These are phyloP conservation scores for Siniperca scherzeri DNA, from an alignment of 2,797 vertebrate genomes.

Conservation along the genomic window DNA sequence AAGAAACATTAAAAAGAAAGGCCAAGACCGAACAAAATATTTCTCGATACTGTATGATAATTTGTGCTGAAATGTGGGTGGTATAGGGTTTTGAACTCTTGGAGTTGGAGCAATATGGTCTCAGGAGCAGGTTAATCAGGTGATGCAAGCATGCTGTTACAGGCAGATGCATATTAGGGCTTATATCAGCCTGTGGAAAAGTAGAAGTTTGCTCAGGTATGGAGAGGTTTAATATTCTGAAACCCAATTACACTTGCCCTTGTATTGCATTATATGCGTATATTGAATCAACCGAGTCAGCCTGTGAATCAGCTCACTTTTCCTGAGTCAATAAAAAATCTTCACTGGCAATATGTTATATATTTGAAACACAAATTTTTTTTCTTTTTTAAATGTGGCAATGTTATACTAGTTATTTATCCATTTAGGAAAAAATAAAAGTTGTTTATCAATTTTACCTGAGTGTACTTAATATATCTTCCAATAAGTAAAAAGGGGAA, in stretches of 20 bases:
- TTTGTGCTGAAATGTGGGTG: slow-evolving; percentile 23
- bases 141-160: slow-evolving; percentile 60
- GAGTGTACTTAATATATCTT: background rate
- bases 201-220: slow-evolving; percentile 74
- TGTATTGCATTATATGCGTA: slow-evolving; percentile 74
- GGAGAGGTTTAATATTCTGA: slow-evolving; percentile 78
- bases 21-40: background rate
- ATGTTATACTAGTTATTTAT: slow-evolving; percentile 32
- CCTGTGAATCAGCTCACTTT: slow-evolving; percentile 74
- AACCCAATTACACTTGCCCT: slow-evolving; percentile 77
- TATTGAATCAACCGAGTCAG: slow-evolving; percentile 77
- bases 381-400: slow-evolving; percentile 13
- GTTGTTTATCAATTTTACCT: background rate
- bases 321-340: slow-evolving; percentile 71
- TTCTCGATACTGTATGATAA: slow-evolving; percentile 17
- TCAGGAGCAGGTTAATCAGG: slow-evolving; percentile 67
- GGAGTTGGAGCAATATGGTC: slow-evolving; percentile 39
- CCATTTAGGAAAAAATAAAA: background rate
- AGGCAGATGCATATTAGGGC: slow-evolving; percentile 66
- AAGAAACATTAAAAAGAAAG: background rate
- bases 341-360: slow-evolving; percentile 45
- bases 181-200: slow-evolving; percentile 64
- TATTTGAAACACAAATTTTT: slow-evolving; percentile 47
- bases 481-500: background rate
- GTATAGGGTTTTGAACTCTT: slow-evolving; percentile 12